Evolutionary conservation across 2,888 invertebrate genomes (phyloP).

Genomic region (Anarsia innoxiella): DNA sequence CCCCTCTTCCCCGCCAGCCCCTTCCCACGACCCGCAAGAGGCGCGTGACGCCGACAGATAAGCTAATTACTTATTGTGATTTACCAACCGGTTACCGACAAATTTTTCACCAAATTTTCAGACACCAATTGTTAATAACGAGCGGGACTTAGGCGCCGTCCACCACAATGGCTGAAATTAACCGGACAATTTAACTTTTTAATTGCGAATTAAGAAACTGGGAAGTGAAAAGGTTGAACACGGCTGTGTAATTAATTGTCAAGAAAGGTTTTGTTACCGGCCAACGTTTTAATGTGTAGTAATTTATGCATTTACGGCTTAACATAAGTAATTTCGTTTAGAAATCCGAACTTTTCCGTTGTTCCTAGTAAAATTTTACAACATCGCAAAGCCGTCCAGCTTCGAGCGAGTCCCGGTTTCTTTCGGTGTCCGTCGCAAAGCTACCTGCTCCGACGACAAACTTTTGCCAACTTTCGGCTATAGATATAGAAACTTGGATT

Average conservation of each 20-base stretch:
- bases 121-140: conserved; percentile 56
- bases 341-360: not conserved
- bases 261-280: conserved; percentile 31
- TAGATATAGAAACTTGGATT: conserved; percentile 29
- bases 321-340: conserved; percentile 10
- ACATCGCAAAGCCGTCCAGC: not conserved
- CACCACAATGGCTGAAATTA: conserved; percentile 66
- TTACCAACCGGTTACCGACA: conserved; percentile 48
- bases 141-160: conserved; percentile 40
- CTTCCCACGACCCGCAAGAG: conserved; percentile 23
- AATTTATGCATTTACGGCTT: conserved; percentile 8
- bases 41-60: conserved; percentile 63
- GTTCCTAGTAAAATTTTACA: not conserved
- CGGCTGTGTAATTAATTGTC: conserved; percentile 47
- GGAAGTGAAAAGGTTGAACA: conserved; percentile 57
- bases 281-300: not conserved
- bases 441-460: conserved; percentile 27
- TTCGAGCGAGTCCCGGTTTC: conserved; percentile 15
- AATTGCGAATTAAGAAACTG: conserved; percentile 66
- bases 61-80: conserved; percentile 69
- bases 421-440: conserved; percentile 17
- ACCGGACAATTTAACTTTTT: conserved; percentile 71
- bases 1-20: conserved; percentile 22
- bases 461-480: conserved; percentile 29
- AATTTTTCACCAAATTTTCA: conserved; percentile 56